A percentile compares a stretch with the other conserved stretches of the same genome.
Evolutionary conservation across 2,113 vertebrate genomes (phyloP).

Genomic region (Empidonax traillii): DNA sequence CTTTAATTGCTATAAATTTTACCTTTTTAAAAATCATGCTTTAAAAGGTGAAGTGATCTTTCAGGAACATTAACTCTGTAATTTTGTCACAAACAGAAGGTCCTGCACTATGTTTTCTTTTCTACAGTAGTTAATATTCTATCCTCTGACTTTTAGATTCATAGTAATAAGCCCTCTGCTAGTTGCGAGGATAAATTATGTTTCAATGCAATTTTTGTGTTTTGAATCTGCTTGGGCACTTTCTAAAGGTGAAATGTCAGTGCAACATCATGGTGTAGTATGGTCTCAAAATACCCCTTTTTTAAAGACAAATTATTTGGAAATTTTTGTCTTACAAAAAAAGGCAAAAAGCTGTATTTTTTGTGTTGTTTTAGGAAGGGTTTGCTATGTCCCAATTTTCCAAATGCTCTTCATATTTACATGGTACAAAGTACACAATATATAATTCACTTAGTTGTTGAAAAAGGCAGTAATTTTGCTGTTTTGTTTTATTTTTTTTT

Average conservation of each 20-base stretch:
- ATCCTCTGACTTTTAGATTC: conserved; percentile 64
- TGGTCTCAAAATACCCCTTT: not conserved
- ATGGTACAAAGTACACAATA: not conserved
- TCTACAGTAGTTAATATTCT: conserved; percentile 63
- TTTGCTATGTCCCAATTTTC: not conserved
- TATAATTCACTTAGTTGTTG: conserved; percentile 33
- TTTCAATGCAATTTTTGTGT: not conserved
- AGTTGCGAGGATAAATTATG: conserved; percentile 52
- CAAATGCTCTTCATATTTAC: conserved; percentile 32
- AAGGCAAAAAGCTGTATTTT: not conserved
- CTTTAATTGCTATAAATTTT: conserved; percentile 85
- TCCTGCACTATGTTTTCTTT: conserved; percentile 75
- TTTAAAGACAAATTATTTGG: not conserved
- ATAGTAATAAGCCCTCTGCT: conserved; percentile 55
- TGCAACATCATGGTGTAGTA: not conserved
- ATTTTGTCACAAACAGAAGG: conserved; percentile 84
- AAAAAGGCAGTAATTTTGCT: conserved; percentile 48
- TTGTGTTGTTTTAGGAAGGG: not conserved
- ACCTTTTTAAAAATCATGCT: conserved; percentile 81
- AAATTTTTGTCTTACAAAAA: not conserved
- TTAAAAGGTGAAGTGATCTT: conserved; percentile 84
- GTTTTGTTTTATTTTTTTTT: conserved; percentile 29
- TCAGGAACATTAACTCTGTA: conserved; percentile 82
- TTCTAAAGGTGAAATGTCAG: conserved; percentile 60
- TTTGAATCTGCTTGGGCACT: conserved; percentile 28